A percentile compares a stretch with the other conserved stretches of the same genome.
Conservation (phyloP, 1,140 invertebrate species). For the Drosophila mayri region DNA sequence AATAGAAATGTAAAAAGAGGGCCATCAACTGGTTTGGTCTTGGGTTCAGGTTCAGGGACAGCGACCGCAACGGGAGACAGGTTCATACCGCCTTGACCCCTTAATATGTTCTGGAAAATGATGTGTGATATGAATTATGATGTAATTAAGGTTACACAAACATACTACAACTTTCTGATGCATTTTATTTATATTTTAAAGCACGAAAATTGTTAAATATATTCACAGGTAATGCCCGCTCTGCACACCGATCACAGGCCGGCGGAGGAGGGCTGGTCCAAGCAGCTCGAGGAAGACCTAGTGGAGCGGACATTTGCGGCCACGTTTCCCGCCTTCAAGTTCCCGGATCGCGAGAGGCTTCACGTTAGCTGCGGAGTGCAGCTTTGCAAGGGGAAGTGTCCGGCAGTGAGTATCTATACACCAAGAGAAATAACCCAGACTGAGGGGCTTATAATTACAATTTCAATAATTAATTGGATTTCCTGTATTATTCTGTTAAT, state of each 20-base stretch:
- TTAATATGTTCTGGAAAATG: constrained; percentile 4
- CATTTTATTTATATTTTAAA: too few relatives aligned
- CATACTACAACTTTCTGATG: not conserved
- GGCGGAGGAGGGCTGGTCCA: constrained; percentile 84
- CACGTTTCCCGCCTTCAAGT: constrained; percentile 92
- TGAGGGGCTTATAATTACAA: too few relatives aligned
- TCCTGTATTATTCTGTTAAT: too few relatives aligned
- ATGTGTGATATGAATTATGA: not conserved
- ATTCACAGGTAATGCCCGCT: constrained; percentile 84
- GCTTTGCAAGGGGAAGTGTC: constrained; percentile 89
- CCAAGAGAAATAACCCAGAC: not conserved
- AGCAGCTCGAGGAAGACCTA: constrained; percentile 81
- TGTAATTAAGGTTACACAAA: not conserved
- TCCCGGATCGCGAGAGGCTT: constrained; percentile 90
- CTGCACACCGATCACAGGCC: constrained; percentile 68
- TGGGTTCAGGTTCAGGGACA: constrained; percentile 18
- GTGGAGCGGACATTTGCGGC: constrained; percentile 85
- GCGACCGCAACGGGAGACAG: constrained; percentile 12
- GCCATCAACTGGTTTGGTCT: constrained; percentile 18
- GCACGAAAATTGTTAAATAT: too few relatives aligned
- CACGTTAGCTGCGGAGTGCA: constrained; percentile 89
- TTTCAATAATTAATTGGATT: too few relatives aligned
- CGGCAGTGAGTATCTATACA: constrained; percentile 85
- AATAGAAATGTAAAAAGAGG: constrained; percentile 28
- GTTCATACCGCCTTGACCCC: constrained; percentile 18